Conservation (phyloP, 2,888 invertebrate species). For the Dryadula phaetusa region DNA sequence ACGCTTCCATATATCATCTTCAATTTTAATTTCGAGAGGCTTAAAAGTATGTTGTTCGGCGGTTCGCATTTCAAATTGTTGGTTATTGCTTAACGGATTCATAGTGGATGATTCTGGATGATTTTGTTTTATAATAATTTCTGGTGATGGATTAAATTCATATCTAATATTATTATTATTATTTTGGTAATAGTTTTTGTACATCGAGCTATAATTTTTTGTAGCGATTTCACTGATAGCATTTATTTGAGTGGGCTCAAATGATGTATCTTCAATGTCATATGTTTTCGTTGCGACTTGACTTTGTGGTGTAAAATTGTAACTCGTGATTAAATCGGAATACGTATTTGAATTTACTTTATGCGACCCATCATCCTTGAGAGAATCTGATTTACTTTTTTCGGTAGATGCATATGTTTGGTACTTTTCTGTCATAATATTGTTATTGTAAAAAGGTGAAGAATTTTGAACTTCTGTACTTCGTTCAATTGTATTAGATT, state of each 20-base stretch:
- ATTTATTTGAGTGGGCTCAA: slow-evolving; percentile 57
- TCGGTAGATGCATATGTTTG: slow-evolving; percentile 22
- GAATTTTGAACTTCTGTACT: slow-evolving; percentile 30
- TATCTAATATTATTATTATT: slow-evolving; percentile 21
- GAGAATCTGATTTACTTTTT: slow-evolving; percentile 14
- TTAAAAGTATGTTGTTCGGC: slow-evolving; percentile 47
- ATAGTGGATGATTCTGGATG: slow-evolving; percentile 20
- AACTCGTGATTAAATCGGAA: slow-evolving; percentile 60
- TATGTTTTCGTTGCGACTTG: slow-evolving; percentile 66
- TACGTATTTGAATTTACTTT: slow-evolving; percentile 35
- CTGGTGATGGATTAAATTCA: neutral
- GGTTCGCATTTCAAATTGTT: slow-evolving; percentile 46
- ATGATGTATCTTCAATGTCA: slow-evolving; percentile 61
- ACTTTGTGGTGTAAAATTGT: slow-evolving; percentile 60
- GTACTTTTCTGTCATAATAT: slow-evolving; percentile 24
- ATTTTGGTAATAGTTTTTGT: slow-evolving; percentile 12
- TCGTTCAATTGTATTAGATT: slow-evolving; percentile 45
- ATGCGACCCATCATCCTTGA: neutral
- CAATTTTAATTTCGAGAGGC: slow-evolving; percentile 44
- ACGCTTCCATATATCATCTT: slow-evolving; percentile 36
- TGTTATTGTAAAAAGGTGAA: slow-evolving; percentile 11
- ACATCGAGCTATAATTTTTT: slow-evolving; percentile 23
- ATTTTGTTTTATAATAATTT: neutral
- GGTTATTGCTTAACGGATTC: slow-evolving; percentile 25
- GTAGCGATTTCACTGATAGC: slow-evolving; percentile 33